phyloP scores from a whole-genome alignment of 2,888 invertebrate genomes.

The Caenorhabditis zanzibari region DNA sequence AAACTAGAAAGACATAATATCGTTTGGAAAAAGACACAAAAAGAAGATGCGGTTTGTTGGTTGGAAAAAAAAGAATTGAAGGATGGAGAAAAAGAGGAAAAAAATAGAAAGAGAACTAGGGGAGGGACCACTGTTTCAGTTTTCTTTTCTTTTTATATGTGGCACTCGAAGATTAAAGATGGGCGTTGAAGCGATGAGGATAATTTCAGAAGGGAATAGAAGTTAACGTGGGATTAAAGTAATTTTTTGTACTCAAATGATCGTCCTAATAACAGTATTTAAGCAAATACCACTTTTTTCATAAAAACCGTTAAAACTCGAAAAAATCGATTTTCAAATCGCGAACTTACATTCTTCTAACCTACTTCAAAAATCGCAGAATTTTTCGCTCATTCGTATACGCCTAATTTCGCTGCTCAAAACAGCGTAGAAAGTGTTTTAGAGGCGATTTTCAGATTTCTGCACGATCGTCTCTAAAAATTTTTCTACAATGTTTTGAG shows the following conservation, averaged over 20 bases:
- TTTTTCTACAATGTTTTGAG: too few relatives aligned
- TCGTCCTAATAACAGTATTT: too few relatives aligned
- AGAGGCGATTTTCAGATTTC: too few relatives aligned
- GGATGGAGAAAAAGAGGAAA: not conserved
- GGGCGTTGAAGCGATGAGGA: not conserved
- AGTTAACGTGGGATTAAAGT: not conserved
- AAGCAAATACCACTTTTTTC: too few relatives aligned
- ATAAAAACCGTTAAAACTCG: too few relatives aligned
- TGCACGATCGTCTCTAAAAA: too few relatives aligned
- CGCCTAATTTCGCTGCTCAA: too few relatives aligned
- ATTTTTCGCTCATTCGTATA: too few relatives aligned
- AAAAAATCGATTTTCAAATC: too few relatives aligned
- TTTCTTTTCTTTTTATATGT: not conserved
- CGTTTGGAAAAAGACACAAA: constrained; percentile 8
- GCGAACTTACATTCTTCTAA: too few relatives aligned
- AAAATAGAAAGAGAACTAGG: constrained; percentile 31
- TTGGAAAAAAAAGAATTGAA: not conserved
- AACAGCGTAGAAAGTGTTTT: not conserved
- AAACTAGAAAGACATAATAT: not conserved
- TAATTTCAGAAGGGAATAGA: not conserved
- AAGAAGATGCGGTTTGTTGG: constrained; percentile 9
- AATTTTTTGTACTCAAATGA: too few relatives aligned
- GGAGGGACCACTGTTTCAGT: constrained; percentile 54
- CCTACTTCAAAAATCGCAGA: too few relatives aligned
- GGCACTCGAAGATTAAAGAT: constrained; percentile 20